A percentile compares a stretch with the other conserved stretches of the same genome.
Conservation (phyloP, 2,888 invertebrate species). For the Tipula unca region DNA sequence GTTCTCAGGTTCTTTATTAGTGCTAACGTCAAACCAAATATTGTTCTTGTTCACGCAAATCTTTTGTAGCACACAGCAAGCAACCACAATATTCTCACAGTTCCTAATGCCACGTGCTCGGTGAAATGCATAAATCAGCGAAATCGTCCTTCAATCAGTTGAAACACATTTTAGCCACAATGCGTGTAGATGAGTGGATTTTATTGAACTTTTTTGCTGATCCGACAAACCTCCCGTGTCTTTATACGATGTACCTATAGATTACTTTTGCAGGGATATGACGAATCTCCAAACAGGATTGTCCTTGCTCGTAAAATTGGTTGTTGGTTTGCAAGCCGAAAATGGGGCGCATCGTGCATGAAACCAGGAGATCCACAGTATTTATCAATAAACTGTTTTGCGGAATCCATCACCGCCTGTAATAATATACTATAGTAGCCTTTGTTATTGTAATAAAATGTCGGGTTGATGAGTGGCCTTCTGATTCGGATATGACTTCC, state of each 20-base stretch:
- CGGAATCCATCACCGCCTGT: not conserved
- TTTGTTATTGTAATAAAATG: not conserved
- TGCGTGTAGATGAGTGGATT: not conserved
- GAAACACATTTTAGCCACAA: not conserved
- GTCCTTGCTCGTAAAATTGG: not conserved
- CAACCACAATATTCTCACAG: not conserved
- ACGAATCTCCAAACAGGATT: not conserved
- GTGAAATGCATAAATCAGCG: not conserved
- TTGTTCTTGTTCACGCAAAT: no score
- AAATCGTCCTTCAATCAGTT: not conserved
- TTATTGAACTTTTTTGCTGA: not conserved
- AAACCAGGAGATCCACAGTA: not conserved
- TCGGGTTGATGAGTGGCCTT: not conserved
- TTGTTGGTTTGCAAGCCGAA: not conserved
- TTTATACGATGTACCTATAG: not conserved
- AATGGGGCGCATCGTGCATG: not conserved
- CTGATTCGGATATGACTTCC: not conserved
- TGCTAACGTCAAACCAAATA: no score
- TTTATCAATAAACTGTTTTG: not conserved
- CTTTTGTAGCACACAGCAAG: not conserved
- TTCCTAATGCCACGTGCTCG: not conserved
- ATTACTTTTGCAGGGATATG: not conserved
- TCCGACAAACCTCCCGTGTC: not conserved
- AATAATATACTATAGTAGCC: not conserved
- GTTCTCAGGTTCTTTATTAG: no score